A percentile compares a stretch with the other conserved stretches of the same genome.
phyloP scores from a whole-genome alignment of 2,888 invertebrate species.

The Ophion ellenae region DNA sequence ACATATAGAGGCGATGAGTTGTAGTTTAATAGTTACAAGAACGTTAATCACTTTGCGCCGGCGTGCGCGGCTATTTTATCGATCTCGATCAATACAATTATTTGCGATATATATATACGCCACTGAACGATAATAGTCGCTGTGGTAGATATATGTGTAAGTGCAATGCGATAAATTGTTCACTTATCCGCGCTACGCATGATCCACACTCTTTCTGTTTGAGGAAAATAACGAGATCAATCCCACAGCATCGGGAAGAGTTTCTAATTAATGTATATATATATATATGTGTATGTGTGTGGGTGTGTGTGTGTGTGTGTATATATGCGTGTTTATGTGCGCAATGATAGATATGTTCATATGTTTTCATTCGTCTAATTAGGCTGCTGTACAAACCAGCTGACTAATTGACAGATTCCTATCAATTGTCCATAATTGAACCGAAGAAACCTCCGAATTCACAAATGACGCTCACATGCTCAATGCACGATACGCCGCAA shows the following conservation, averaged over 20 bases:
- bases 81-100: conserved; percentile 55
- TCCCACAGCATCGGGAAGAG: not conserved
- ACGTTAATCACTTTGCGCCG: conserved; percentile 45
- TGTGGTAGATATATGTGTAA: not conserved
- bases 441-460: no score
- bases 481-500: no score
- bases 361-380: no score
- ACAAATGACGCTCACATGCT: no score
- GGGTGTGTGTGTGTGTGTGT: no score
- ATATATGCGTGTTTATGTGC: no score
- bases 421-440: no score
- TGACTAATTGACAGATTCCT: no score
- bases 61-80: conserved; percentile 46
- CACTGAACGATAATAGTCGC: conserved; percentile 17
- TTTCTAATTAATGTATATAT: not conserved
- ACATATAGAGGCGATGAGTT: conserved; percentile 22
- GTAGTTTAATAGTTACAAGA: conserved; percentile 43
- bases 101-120: not conserved
- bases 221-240: conserved; percentile 54
- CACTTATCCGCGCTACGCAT: conserved; percentile 48
- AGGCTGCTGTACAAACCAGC: no score
- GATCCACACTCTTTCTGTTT: conserved; percentile 53
- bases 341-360: no score
- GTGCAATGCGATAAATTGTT: conserved; percentile 55
- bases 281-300: not conserved